Conservation (phyloP, 2,888 invertebrate genomes). For the Anarsia innoxiella region DNA sequence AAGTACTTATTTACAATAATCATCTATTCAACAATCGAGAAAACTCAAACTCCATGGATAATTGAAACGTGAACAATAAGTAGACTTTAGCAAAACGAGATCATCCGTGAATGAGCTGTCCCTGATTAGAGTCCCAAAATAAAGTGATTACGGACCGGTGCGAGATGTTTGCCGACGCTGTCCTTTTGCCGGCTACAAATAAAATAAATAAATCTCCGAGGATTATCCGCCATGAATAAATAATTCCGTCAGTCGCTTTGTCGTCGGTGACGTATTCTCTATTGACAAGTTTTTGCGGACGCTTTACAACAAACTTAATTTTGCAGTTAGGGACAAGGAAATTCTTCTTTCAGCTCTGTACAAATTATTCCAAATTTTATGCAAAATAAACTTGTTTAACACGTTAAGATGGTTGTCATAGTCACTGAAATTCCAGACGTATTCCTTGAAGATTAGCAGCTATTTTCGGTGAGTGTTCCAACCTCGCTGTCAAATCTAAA, state of each 20-base stretch:
- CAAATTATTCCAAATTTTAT: neutral
- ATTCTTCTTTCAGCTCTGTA: neutral
- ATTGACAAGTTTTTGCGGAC: constrained; percentile 54
- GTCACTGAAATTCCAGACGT: constrained; percentile 12
- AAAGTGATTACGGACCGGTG: constrained; percentile 47
- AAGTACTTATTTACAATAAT: constrained; percentile 50
- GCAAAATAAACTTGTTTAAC: constrained; percentile 8
- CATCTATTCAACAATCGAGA: constrained; percentile 27
- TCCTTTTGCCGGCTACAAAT: constrained; percentile 51
- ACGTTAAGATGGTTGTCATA: constrained; percentile 1
- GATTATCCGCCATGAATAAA: constrained; percentile 71
- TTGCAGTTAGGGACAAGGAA: neutral
- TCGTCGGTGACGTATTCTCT: constrained; percentile 60
- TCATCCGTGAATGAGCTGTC: constrained; percentile 44
- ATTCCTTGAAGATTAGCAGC: no score
- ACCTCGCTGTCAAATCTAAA: constrained; percentile 14
- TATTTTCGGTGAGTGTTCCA: no score
- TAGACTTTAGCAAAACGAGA: constrained; percentile 50
- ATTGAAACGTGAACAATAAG: constrained; percentile 47
- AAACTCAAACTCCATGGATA: constrained; percentile 44
- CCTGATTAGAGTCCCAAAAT: constrained; percentile 36
- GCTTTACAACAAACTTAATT: constrained; percentile 13
- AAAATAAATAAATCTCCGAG: constrained; percentile 46
- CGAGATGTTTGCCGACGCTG: constrained; percentile 46
- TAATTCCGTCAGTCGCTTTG: constrained; percentile 60